phyloP scores from a whole-genome alignment of 1,140 invertebrate genomes.

The Macrobrachium nipponense region DNA sequence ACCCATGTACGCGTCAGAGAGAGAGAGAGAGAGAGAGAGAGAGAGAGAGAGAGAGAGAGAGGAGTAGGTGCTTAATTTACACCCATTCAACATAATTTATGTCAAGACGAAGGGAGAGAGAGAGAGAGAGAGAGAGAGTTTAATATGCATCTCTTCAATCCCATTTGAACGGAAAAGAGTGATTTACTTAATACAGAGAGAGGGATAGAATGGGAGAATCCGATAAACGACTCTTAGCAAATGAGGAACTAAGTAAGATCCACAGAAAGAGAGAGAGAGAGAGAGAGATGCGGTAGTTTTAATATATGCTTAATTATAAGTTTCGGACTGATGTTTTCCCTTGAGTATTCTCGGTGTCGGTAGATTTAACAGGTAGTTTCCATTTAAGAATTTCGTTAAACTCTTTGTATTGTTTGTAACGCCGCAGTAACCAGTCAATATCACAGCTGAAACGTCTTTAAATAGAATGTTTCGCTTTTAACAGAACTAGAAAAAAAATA shows the following conservation, averaged over 20 bases:
- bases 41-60: no score
- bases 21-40: background rate
- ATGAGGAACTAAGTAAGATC: no score
- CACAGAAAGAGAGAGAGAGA: slow-evolving; percentile 3
- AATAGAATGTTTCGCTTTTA: no score
- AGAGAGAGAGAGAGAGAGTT: no score
- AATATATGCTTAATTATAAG: background rate
- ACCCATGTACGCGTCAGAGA: background rate
- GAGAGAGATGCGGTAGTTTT: background rate
- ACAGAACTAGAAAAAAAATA: no score
- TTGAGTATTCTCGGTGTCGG: background rate
- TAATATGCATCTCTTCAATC: no score
- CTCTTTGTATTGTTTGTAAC: background rate
- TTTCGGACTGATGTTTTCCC: background rate
- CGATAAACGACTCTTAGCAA: background rate
- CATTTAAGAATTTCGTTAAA: background rate
- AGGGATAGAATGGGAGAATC: background rate
- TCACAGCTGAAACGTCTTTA: no score
- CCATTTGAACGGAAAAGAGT: background rate
- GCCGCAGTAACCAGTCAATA: no score
- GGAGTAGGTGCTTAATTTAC: no score
- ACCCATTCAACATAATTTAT: no score
- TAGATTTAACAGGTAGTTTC: background rate
- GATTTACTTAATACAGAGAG: background rate
- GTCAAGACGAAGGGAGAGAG: background rate